Evolutionary conservation across 1,140 invertebrate species (phyloP).

Genomic region (Thaumetopoea pityocampa): DNA sequence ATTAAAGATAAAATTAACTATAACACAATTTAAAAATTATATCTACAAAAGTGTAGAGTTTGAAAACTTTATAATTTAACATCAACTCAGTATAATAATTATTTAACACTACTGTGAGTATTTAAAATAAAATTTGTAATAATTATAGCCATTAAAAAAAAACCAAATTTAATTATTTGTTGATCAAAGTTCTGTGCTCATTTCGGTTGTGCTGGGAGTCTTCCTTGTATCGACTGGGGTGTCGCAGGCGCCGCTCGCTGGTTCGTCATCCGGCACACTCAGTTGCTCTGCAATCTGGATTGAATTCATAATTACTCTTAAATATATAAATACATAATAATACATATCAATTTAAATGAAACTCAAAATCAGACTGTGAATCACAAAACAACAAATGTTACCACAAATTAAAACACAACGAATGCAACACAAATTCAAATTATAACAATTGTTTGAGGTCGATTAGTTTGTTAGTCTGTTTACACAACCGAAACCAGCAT

Average conservation of each 20-base stretch:
- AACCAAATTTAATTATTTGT: conserved; percentile 4
- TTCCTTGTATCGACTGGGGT: conserved; percentile 30
- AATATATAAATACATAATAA: conserved; percentile 7
- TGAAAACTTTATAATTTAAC: conserved; percentile 13
- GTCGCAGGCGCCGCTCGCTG: conserved; percentile 14
- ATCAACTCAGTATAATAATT: conserved; percentile 10
- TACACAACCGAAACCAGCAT: conserved; percentile 30
- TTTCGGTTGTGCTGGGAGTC: conserved; percentile 42
- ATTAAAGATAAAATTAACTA: background rate
- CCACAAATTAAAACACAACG: conserved; percentile 20
- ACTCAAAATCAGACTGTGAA: conserved; percentile 9
- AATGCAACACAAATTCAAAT: conserved; percentile 21
- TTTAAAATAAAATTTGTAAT: conserved; percentile 1
- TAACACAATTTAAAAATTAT: conserved; percentile 3
- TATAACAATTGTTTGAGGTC: conserved; percentile 23
- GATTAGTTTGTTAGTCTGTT: conserved; percentile 57
- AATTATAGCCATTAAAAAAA: conserved; percentile 1
- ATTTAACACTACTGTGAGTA: conserved; percentile 13
- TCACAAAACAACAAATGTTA: conserved; percentile 27
- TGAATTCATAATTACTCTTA: conserved; percentile 18
- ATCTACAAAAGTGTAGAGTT: background rate
- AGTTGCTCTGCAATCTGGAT: conserved; percentile 67
- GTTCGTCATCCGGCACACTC: conserved; percentile 31
- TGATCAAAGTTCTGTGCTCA: conserved; percentile 66
- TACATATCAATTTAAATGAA: conserved; percentile 2